These are phyloP conservation scores for Saturnia pavonia DNA, from an alignment of 2,888 invertebrate genomes.

Conservation along the genomic window DNA sequence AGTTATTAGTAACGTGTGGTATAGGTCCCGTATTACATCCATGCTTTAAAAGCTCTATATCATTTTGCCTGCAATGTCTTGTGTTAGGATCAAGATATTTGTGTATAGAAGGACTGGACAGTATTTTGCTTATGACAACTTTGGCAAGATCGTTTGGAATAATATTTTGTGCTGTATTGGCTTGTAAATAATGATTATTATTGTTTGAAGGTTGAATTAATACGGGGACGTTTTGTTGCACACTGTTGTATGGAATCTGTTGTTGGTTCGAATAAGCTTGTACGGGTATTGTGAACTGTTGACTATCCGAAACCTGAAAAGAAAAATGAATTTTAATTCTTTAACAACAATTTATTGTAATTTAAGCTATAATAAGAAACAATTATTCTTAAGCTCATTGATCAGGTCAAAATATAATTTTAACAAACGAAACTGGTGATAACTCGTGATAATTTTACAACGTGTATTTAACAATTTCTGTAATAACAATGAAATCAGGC, in stretches of 20 bases:
- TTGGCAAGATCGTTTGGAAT: slow-evolving; percentile 38
- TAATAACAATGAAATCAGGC: too few relatives aligned
- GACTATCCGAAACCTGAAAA: slow-evolving; percentile 55
- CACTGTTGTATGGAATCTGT: slow-evolving; percentile 28
- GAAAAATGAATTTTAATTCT: slow-evolving; percentile 9
- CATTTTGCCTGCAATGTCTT: slow-evolving; percentile 41
- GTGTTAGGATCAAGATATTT: slow-evolving; percentile 39
- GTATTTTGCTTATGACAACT: slow-evolving; percentile 43
- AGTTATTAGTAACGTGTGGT: slow-evolving; percentile 51
- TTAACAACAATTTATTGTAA: not conserved
- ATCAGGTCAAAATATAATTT: too few relatives aligned
- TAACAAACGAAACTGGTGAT: too few relatives aligned
- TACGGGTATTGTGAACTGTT: slow-evolving; percentile 35
- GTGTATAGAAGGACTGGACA: slow-evolving; percentile 42
- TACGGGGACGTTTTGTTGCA: slow-evolving; percentile 24
- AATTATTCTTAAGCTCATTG: not conserved
- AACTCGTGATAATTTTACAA: too few relatives aligned
- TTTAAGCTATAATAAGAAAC: not conserved
- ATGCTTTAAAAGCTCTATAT: slow-evolving; percentile 31
- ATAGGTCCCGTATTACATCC: slow-evolving; percentile 25
- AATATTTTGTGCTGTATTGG: slow-evolving; percentile 34
- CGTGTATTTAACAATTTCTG: too few relatives aligned
- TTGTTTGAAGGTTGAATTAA: slow-evolving; percentile 32
- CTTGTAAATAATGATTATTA: slow-evolving; percentile 39
- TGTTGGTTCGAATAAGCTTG: slow-evolving; percentile 37